A percentile compares a stretch with the other conserved stretches of the same genome.
These are phyloP conservation scores for Ecliptopera silaceata DNA, from an alignment of 2,888 invertebrate species.

Conservation along the genomic window DNA sequence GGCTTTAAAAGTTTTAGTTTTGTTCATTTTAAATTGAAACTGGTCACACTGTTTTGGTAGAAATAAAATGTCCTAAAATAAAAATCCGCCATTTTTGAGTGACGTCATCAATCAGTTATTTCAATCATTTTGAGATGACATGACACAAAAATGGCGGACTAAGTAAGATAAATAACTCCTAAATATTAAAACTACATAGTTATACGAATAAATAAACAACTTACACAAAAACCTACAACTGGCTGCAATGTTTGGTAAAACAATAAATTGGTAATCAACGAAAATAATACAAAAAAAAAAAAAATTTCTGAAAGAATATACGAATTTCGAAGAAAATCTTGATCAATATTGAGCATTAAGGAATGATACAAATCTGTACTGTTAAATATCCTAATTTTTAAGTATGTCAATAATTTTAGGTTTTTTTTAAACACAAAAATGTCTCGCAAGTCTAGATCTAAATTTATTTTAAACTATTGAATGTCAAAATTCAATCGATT, in stretches of 20 bases:
- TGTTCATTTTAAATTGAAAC: constrained; percentile 43
- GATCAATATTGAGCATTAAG: constrained; percentile 32
- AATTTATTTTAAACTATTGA: neutral
- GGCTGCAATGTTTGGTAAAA: constrained; percentile 68
- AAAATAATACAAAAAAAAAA: neutral
- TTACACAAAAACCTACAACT: constrained; percentile 54
- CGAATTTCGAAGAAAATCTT: neutral
- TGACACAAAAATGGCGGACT: constrained; percentile 8
- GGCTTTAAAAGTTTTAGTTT: constrained; percentile 45
- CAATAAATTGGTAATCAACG: constrained; percentile 47
- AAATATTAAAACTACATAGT: constrained; percentile 12
- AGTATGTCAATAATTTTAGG: neutral
- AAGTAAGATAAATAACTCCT: constrained; percentile 10
- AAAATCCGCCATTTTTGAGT: constrained; percentile 15
- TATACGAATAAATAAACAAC: constrained; percentile 25
- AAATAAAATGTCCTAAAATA: constrained; percentile 38
- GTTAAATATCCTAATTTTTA: neutral
- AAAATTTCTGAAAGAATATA: neutral
- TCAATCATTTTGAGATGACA: neutral
- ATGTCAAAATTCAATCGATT: constrained; percentile 34
- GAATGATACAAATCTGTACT: constrained; percentile 15
- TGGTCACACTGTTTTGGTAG: constrained; percentile 74
- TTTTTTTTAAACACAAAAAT: neutral
- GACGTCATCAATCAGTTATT: neutral
- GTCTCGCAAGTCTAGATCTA: neutral